These are phyloP conservation scores for Panagrolaimus sp. DNA, from an alignment of 1,140 invertebrate species.

Conservation along the genomic window DNA sequence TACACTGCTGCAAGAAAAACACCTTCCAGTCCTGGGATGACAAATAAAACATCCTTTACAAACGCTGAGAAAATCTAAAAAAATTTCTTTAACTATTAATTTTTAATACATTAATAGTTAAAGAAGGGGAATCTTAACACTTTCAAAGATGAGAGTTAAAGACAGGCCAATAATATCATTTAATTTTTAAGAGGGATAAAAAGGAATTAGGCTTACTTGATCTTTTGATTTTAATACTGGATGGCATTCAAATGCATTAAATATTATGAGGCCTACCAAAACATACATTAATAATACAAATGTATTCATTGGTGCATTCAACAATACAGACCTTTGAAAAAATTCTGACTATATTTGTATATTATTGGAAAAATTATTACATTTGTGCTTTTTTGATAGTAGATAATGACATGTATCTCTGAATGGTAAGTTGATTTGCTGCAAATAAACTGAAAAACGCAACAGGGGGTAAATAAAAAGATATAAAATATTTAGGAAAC, in stretches of 20 bases:
- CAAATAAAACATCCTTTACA: conserved; percentile 22
- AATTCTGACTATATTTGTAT: conserved; percentile 19
- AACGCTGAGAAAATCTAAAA: conserved; percentile 27
- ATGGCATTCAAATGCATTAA: conserved; percentile 35
- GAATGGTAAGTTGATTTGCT: conserved; percentile 42
- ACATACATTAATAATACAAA: conserved; percentile 35
- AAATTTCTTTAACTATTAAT: not conserved
- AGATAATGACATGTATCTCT: conserved; percentile 38
- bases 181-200: too few species aligned
- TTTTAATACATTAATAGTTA: too few species aligned
- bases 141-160: too few species aligned
- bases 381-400: conserved; percentile 38
- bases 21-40: conserved; percentile 35
- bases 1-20: conserved; percentile 41
- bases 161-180: too few species aligned
- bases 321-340: conserved; percentile 35
- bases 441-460: conserved; percentile 32
- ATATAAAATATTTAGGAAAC: too few species aligned
- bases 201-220: too few species aligned
- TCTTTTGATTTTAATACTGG: conserved; percentile 24
- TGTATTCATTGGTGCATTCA: conserved; percentile 45
- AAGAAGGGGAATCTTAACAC: too few species aligned
- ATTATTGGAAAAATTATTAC: conserved; percentile 27
- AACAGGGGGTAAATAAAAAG: too few species aligned
- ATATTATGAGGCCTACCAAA: conserved; percentile 40